phyloP scores from a whole-genome alignment of 2,113 vertebrate species.

The Cettia cetti region DNA sequence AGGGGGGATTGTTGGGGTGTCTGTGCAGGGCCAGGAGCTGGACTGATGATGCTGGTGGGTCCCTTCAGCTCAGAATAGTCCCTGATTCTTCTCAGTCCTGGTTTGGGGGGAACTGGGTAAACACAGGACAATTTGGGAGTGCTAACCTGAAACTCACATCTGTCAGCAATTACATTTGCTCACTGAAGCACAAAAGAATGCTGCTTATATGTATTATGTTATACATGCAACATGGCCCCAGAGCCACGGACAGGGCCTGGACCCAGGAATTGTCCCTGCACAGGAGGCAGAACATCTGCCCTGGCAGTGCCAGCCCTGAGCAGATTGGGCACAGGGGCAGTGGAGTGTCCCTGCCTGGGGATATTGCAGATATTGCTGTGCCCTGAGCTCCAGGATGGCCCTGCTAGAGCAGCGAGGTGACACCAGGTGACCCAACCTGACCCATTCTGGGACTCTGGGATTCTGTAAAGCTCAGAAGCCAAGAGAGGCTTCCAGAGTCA shows the following conservation, averaged over 20 bases:
- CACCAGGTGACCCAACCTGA: neutral
- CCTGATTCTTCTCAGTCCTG: neutral
- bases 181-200: conserved; percentile 15
- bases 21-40: neutral
- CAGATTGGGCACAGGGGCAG: neutral
- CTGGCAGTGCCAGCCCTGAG: neutral
- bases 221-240: neutral
- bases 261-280: neutral
- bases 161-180: conserved; percentile 34
- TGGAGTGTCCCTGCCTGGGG: neutral
- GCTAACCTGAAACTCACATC: conserved; percentile 6
- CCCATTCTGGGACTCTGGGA: neutral
- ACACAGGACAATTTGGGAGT: neutral
- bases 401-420: neutral
- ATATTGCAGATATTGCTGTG: neutral
- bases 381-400: neutral
- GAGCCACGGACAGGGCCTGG: neutral
- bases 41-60: fast-evolving
- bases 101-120: neutral
- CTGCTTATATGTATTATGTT: neutral
- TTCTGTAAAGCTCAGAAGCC: neutral
- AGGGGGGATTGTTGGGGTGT: neutral
- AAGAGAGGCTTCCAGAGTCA: neutral
- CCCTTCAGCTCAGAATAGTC: neutral
- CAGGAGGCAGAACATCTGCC: neutral